These are phyloP conservation scores for Sebastolobus altivelis DNA, from an alignment of 2,797 vertebrate species.

Conservation along the genomic window DNA sequence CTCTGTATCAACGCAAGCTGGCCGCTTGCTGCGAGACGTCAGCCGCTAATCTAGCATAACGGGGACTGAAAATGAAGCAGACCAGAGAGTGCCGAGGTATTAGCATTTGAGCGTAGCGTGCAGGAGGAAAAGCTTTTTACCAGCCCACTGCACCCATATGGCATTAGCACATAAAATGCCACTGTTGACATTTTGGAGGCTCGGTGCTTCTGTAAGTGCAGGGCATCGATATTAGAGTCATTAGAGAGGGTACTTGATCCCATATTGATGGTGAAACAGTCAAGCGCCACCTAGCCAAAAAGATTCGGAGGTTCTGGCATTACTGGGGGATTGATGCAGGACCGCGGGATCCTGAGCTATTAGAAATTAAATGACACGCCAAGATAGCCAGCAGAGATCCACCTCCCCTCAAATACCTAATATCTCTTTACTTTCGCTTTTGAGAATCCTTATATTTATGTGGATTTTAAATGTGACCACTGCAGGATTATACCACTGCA, in stretches of 20 bases:
- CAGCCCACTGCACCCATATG: conserved; percentile 85
- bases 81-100: conserved; percentile 83
- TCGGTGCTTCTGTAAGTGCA: conserved; percentile 79
- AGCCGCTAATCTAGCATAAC: conserved; percentile 86
- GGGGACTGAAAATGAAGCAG: conserved; percentile 83
- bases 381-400: conserved; percentile 14
- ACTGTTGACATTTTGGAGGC: conserved; percentile 86
- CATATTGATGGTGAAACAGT: conserved; percentile 79
- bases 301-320: conserved; percentile 47
- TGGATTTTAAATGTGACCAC: conserved; percentile 42
- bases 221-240: conserved; percentile 83
- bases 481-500: conserved; percentile 51
- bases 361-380: conserved; percentile 47
- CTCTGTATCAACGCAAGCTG: conserved; percentile 78
- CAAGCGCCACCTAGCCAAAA: conserved; percentile 64
- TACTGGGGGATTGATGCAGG: conserved; percentile 38
- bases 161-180: conserved; percentile 85
- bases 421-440: conserved; percentile 39
- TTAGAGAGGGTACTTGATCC: conserved; percentile 80
- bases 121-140: conserved; percentile 86
- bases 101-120: conserved; percentile 85
- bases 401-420: conserved; percentile 38
- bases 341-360: conserved; percentile 27
- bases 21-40: conserved; percentile 81
- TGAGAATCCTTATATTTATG: conserved; percentile 49